Evolutionary conservation across 2,113 vertebrate species (phyloP).

Genomic region (Tetraodon nigroviridis): DNA sequence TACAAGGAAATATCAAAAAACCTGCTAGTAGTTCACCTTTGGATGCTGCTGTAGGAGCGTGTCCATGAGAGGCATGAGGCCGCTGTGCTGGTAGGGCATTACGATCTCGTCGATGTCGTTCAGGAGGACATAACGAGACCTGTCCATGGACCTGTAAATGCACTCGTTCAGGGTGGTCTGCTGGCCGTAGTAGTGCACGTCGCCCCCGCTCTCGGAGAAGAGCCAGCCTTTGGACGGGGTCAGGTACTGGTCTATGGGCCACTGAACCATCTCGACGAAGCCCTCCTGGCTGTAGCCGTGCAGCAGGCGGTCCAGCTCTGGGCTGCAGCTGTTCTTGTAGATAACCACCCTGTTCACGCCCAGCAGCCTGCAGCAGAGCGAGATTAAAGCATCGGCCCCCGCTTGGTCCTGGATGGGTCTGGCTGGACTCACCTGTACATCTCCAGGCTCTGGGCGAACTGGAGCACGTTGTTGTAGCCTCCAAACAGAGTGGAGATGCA

Average conservation of each 20-base stretch:
- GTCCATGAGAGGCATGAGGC: constrained; percentile 65
- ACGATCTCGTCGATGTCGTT: constrained; percentile 79
- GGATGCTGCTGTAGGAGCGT: constrained; percentile 61
- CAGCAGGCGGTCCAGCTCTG: constrained; percentile 68
- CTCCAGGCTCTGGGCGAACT: constrained; percentile 76
- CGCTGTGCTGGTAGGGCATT: constrained; percentile 64
- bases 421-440: constrained; percentile 70
- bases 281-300: constrained; percentile 69
- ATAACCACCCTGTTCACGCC: constrained; percentile 73
- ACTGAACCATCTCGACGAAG: constrained; percentile 71
- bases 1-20: neutral
- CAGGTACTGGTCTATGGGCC: constrained; percentile 73
- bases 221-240: constrained; percentile 67
- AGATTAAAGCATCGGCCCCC: neutral
- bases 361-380: constrained; percentile 50
- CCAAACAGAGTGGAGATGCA: constrained; percentile 79
- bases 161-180: constrained; percentile 71
- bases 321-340: constrained; percentile 78
- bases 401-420: neutral
- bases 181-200: constrained; percentile 71
- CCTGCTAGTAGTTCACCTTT: neutral
- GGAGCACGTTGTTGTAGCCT: constrained; percentile 76
- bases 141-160: constrained; percentile 69
- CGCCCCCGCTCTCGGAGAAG: constrained; percentile 25
- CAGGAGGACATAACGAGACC: constrained; percentile 67